Evolutionary conservation across 2,888 invertebrate genomes (phyloP), one percentile per base, ranked within the genome.

Genomic region (Hypselothyrea guttata): DNA sequence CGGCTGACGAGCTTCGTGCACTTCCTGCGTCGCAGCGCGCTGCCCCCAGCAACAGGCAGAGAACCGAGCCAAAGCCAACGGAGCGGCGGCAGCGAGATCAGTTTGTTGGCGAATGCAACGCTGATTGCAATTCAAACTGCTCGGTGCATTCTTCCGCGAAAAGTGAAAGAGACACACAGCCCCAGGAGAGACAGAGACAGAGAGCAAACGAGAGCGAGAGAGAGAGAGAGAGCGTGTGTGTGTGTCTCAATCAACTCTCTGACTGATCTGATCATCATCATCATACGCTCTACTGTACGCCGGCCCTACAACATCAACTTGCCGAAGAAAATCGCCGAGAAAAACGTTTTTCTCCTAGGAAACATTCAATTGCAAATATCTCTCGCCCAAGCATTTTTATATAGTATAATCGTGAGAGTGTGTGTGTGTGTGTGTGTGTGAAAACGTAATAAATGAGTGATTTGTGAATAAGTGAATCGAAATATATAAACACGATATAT

Each of bases 61-160:
- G 59, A 41, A 16, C 72, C 65, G 75, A 74, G 71, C 75, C 75
- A 71, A 59, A 75, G 75, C 75, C 61, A 22, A 68, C 65, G 58
- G 75, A 65, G 64, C 58, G 34, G 16, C 68, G 51, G 49, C 60
- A 58, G 59, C 81, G 64, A 79, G 71, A 73, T 78, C 78, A 84
- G 84, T 84, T 81, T 46, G 74, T 57, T 81, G 63, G 74, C 84
- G 84, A 78, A 77, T 78, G 78, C 78, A 78, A 81, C 78, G 74
- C 66, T 81, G 84, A 84, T 84, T 78, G 84, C 78, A 78, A 73
- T 81, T 70, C 54, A 66, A n/a, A 22, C 22, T 63, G 66, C 60
- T 72, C 56, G 49, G 65, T 79, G 83, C 84, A 78, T 83, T 78
- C 63, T 69, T 58, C 47, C 41, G 46, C 81, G 64, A 75, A 66